These are phyloP conservation scores for Clupea harengus DNA, from an alignment of 2,113 vertebrate genomes.

Conservation along the genomic window DNA sequence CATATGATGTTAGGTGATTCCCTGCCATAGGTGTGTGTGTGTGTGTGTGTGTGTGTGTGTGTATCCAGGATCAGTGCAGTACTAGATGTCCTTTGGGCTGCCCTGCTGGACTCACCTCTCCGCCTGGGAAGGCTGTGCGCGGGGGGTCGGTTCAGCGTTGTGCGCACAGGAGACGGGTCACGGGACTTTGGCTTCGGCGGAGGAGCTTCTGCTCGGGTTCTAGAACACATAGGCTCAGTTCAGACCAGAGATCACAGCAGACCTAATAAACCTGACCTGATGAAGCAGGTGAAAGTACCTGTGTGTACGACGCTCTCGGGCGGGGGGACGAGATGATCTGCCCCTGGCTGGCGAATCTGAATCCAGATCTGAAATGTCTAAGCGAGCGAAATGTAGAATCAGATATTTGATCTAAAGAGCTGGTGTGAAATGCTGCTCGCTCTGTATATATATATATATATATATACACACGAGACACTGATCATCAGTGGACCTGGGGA, in stretches of 20 bases:
- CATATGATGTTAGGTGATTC: neutral
- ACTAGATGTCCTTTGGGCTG: neutral
- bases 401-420: neutral
- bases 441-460: neutral
- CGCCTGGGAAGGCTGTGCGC: slow-evolving; percentile 52
- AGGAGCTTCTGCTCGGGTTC: slow-evolving; percentile 61
- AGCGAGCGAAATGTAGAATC: neutral
- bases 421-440: neutral
- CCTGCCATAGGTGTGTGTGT: neutral
- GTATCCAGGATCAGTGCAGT: neutral
- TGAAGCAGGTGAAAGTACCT: slow-evolving; percentile 52
- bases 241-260: neutral
- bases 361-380: slow-evolving; percentile 88
- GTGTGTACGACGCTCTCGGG: slow-evolving; percentile 66
- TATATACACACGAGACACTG: neutral
- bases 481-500: neutral
- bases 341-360: slow-evolving; percentile 60
- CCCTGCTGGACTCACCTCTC: slow-evolving; percentile 60
- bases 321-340: slow-evolving; percentile 53
- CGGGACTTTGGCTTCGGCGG: slow-evolving; percentile 54
- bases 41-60: neutral
- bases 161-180: slow-evolving; percentile 65
- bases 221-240: slow-evolving; percentile 30
- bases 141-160: slow-evolving; percentile 59
- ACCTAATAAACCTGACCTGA: neutral